These are phyloP conservation scores for Drosophila sp. DNA, from an alignment of 1,140 invertebrate genomes.

Conservation along the genomic window DNA sequence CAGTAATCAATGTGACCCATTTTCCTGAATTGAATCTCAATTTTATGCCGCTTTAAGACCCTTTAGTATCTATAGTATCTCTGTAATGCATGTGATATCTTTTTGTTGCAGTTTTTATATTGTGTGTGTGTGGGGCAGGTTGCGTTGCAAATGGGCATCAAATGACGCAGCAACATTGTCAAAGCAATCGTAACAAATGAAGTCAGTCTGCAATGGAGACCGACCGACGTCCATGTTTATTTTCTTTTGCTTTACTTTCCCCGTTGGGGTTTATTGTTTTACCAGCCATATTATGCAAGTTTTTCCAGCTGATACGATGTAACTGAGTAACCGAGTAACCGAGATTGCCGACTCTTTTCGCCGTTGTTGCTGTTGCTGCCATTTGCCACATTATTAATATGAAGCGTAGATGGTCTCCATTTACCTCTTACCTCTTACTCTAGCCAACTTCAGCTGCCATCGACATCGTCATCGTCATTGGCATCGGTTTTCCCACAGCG, in stretches of 20 bases:
- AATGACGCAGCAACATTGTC: constrained; percentile 80
- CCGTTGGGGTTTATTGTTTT: constrained; percentile 2
- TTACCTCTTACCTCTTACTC: neutral
- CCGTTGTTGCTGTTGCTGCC: constrained; percentile 14
- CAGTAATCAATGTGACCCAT: constrained; percentile 16
- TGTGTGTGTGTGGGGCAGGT: constrained; percentile 24
- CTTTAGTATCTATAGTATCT: no score
- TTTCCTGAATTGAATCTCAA: neutral
- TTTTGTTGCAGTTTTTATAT: constrained; percentile 20
- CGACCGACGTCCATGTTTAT: constrained; percentile 12
- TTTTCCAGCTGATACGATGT: constrained; percentile 3
- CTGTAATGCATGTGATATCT: neutral
- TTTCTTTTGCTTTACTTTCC: constrained; percentile 12
- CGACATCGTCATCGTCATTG: neutral
- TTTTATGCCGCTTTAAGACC: neutral
- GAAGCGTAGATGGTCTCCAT: constrained; percentile 30
- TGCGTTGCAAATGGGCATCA: constrained; percentile 73
- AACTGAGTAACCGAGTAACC: neutral
- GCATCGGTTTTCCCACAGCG: constrained; percentile 27
- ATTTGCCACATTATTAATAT: constrained; percentile 53
- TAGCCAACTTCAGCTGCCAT: neutral
- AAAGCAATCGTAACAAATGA: constrained; percentile 82
- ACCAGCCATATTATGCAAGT: constrained; percentile 45
- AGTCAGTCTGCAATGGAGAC: constrained; percentile 45
- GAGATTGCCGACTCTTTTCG: neutral